A percentile compares a stretch with the other conserved stretches of the same genome.
phyloP scores from a whole-genome alignment of 2,113 vertebrate species.

The Pelvicachromis taeniatus region DNA sequence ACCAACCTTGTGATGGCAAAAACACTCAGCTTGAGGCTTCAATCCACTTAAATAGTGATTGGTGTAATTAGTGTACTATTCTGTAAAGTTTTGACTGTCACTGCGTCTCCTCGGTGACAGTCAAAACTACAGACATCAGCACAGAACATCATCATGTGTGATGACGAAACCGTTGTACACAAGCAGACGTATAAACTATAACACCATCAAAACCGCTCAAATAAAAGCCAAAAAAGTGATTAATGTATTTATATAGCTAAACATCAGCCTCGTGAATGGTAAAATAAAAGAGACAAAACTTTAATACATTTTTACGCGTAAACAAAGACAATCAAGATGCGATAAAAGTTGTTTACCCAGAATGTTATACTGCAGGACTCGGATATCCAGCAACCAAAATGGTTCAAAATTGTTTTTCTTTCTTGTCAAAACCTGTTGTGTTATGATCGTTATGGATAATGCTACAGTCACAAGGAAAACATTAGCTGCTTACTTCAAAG shows the following conservation, averaged over 20 bases:
- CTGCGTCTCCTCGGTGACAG: background rate
- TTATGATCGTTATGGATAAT: background rate
- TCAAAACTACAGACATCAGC: background rate
- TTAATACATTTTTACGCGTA: background rate
- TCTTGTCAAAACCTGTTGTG: background rate
- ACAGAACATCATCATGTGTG: background rate
- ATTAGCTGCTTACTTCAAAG: background rate
- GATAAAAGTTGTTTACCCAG: background rate
- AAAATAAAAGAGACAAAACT: background rate
- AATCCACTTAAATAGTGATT: background rate
- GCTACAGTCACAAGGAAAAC: background rate
- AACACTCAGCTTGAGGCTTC: background rate
- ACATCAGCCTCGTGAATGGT: background rate
- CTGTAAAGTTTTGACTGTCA: background rate
- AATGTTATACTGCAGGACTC: background rate
- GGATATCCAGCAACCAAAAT: background rate
- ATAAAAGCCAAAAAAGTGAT: background rate
- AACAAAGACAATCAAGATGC: background rate
- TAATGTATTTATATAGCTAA: background rate
- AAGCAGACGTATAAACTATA: background rate
- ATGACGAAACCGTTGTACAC: background rate
- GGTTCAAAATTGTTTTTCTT: background rate
- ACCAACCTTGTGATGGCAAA: background rate
- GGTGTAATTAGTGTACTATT: background rate
- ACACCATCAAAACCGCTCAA: background rate